Evolutionary conservation across 2,888 invertebrate species (phyloP), one percentile per base, ranked within the genome.

Genomic region (Spisula solida): DNA sequence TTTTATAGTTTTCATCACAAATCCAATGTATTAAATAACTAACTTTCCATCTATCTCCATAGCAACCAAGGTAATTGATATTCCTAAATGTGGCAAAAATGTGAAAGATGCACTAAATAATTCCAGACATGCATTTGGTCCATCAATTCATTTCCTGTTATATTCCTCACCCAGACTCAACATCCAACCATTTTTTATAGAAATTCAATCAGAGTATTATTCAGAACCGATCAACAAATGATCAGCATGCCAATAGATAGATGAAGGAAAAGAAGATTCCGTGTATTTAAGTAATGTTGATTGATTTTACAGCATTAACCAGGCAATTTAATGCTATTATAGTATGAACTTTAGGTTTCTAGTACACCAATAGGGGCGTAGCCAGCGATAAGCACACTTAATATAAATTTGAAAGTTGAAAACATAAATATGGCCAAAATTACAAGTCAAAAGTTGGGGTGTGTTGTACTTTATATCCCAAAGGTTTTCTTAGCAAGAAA

Each of bases 1-100:
- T 66, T 25, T 66, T 66, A 66, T 25, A 25, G 60, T n/a, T 66
- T 66, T 66, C 60, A 66, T 25, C 60, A 66, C 60, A n/a, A n/a
- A n/a, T 66, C 60, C n/a, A 25, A 41, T 66, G 60, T 25, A 66
- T 66, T 66, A 25, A 25, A 66, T 25, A 66, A 25, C 60, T 66
- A 66, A 25, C 0, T 66, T 66, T 66, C 60, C 60, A 66, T 66
- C 25, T 25, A 66, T 66, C 60, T 25, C 60, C 60, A 66, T 66
- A n/a, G 60, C 5, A 66, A 66, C 60, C 0, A 25, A 25, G 25
- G 60, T 25, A 66, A 66, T n/a, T 66, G 60, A 66, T 66, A 66
- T 66, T 25, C 60, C n/a, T 66, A 66, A 66, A 66, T 66, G 60
- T 66, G n/a, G 60, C 60, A 66, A 66, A 66, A 66, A 66, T 66